phyloP scores from a whole-genome alignment of 2,797 vertebrate genomes.

The Epinephelus awoara region DNA sequence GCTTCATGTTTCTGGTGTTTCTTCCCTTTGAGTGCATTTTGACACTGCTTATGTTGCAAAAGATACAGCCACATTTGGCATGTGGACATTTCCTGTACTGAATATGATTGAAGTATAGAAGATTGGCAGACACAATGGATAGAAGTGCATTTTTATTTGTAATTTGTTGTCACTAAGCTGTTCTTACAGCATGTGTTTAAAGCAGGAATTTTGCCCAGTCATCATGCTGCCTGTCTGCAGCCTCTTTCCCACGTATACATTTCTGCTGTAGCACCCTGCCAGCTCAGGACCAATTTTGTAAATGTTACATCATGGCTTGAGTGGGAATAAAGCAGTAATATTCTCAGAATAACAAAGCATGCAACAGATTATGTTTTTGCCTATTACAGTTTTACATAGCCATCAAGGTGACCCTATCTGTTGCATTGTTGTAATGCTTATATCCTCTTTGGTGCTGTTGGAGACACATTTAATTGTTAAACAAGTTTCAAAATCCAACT shows the following conservation, averaged over 20 bases:
- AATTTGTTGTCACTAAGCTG: neutral
- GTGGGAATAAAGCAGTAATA: slow-evolving; percentile 10
- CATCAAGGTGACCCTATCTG: neutral
- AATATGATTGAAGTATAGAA: neutral
- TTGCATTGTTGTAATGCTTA: neutral
- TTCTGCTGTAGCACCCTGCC: slow-evolving; percentile 1
- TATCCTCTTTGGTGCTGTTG: neutral
- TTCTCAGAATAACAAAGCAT: slow-evolving; percentile 1
- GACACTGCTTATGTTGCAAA: slow-evolving; percentile 14
- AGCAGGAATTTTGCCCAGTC: slow-evolving; percentile 26
- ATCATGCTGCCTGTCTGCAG: slow-evolving; percentile 23
- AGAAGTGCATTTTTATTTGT: neutral
- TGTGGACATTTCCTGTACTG: neutral
- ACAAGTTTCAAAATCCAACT: neutral
- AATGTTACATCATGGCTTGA: slow-evolving; percentile 1
- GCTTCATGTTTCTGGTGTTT: slow-evolving; percentile 48
- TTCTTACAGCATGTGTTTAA: neutral
- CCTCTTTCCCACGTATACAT: slow-evolving; percentile 15
- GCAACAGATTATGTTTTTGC: neutral
- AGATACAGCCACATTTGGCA: neutral
- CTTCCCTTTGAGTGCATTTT: slow-evolving; percentile 30
- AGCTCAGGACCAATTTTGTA: neutral
- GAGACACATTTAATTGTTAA: slow-evolving; percentile 5
- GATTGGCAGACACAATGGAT: neutral
- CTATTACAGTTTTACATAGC: neutral